Evolutionary conservation across 1,140 invertebrate species (phyloP), one percentile per base, ranked within the genome.

Genomic region (Magallana ariakensis): DNA sequence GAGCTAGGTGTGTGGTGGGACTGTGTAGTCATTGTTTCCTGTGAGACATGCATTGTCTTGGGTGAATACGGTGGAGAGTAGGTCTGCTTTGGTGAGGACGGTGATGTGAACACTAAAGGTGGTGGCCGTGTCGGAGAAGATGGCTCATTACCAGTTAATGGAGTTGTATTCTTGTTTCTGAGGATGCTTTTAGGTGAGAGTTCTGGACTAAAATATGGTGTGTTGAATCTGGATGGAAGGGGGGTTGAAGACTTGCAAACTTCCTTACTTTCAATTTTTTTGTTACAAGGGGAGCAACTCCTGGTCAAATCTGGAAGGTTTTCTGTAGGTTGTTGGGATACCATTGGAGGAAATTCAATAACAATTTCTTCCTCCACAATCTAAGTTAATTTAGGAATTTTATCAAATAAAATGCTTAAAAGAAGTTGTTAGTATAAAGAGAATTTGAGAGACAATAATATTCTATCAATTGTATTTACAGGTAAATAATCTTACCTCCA

Each of bases 401-500:
- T 7, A 62, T 62, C 15, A 16, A 62, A 15, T 62, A 2, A 15
- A 19, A 16, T 2, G 4, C 4, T 7, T 5, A 16, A 8, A 5
- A 7, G 8, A 15, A 62, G 15, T 15, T 15, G 19, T 62, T 16
- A 16, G 19, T 62, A n/a, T n/a, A n/a, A n/a, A 16, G 60, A 15
- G 19, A 16, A 62, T 62, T 16, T 62, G 2, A 62, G 19, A 16
- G 60, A 16, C 60, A 3, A 2, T 19, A 62, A 62, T 16, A 16
- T 62, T 19, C 33, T 46, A 46, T 46, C 33, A 22, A 82, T 15
- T 55, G 19, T n/a, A 82, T 82, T 82, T 9, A 55, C n/a, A 2
- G 46, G 55, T 55, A n/a, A 82, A 80, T 8, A 80, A 22, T n/a
- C 82, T 87, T 86, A 87, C 84, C 85, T 84, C 87, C 55, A 86